Evolutionary conservation across 1,140 invertebrate species (phyloP), one percentile per base, ranked within the genome.

Genomic region (Dinoponera quadriceps): DNA sequence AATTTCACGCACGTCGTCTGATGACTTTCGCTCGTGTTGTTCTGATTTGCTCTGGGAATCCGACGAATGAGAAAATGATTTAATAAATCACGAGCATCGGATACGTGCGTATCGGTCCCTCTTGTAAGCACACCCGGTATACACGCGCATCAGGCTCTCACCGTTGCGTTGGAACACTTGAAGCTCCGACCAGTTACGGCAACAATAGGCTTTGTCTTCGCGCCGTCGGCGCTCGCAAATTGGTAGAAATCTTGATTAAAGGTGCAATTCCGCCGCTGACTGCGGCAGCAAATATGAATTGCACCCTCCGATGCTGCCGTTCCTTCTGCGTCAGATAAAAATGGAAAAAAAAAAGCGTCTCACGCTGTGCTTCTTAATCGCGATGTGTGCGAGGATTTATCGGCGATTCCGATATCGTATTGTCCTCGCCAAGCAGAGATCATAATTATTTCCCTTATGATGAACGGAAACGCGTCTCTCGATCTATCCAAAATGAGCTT

Each of bases 191-290:
- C 93, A 94, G 93, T 94, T 94, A 94, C 92, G 92, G 91, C 92
- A 94, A 94, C 93, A 94, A 94, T 94, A 89, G 93, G 91, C 93
- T 94, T 94, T 94, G 93, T 94, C 93, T 94, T 94, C 91, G 91
- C 92, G 90, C 91, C 93, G 93, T 92, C 93, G 92, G 92, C 92
- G 88, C 92, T 93, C 91, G 89, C 92, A 94, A 94, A 94, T 94
- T 94, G 93, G 93, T 94, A 94, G 93, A 94, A 94, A 94, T 94
- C 93, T 94, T 94, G 93, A 94, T 94, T 94, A 94, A 94, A 94
- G 93, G 93, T 94, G 93, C 92, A 93, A 93, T 94, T 93, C 91
- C 90, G 90, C 89, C 91, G 89, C 88, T 89, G 88, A 92, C 89
- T 80, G 75, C 75, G 65, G 65, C 75, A 80, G 51, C 75, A 91